A percentile compares a stretch with the other conserved stretches of the same genome.
Evolutionary conservation across 2,888 invertebrate genomes (phyloP).

Genomic region (Acrobasis repandana): DNA sequence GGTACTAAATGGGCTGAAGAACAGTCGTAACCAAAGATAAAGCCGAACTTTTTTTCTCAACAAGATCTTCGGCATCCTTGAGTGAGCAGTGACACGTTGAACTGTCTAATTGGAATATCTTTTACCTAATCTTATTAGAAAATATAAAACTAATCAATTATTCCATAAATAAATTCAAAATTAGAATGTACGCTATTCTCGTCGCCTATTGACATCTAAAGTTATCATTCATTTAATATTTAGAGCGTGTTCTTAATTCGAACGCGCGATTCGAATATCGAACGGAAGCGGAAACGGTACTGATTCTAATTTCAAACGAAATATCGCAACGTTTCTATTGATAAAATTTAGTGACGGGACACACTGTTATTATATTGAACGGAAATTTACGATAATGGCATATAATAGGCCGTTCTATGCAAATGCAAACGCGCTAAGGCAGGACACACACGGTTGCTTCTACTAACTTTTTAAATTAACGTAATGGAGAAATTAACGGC

Average conservation of each 20-base stretch:
- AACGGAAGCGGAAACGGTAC: constrained; percentile 82
- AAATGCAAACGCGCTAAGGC: constrained; percentile 35
- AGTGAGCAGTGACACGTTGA: too few species aligned
- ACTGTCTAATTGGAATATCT: too few species aligned
- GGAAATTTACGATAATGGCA: constrained; percentile 76
- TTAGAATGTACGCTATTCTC: constrained; percentile 32
- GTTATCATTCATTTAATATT: constrained; percentile 57
- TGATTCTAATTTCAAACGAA: constrained; percentile 81
- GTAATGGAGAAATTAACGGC: constrained; percentile 13
- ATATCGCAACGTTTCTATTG: constrained; percentile 78
- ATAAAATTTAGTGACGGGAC: constrained; percentile 74
- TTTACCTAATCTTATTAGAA: too few species aligned
- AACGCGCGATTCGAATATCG: constrained; percentile 72
- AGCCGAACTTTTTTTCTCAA: too few species aligned
- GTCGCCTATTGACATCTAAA: constrained; percentile 42
- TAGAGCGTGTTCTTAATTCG: constrained; percentile 74
- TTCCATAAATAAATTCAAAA: constrained; percentile 26
- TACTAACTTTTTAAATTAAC: constrained; percentile 4
- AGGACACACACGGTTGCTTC: constrained; percentile 3
- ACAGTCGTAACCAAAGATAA: too few species aligned
- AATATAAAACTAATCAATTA: background rate
- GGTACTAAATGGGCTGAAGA: too few species aligned
- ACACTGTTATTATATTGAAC: constrained; percentile 72
- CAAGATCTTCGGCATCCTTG: too few species aligned
- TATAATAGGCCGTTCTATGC: constrained; percentile 62